phyloP scores from a whole-genome alignment of 2,113 vertebrate genomes.

The Platichthys stellatus region DNA sequence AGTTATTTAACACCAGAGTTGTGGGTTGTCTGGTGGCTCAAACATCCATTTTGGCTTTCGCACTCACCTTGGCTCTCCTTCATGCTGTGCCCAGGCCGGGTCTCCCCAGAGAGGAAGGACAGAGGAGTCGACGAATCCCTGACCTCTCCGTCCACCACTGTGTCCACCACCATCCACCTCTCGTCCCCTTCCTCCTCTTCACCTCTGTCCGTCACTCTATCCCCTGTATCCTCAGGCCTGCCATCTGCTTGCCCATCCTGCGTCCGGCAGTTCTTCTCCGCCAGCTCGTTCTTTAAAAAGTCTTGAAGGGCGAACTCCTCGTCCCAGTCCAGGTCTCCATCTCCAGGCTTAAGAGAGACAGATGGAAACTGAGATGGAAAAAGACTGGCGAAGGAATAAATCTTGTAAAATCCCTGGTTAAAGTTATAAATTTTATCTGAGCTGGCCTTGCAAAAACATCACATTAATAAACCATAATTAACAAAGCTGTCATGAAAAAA shows the following conservation, averaged over 20 bases:
- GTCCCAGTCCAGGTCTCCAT: conserved; percentile 75
- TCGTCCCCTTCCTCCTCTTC: conserved; percentile 59
- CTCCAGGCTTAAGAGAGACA: conserved; percentile 55
- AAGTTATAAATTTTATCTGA: background rate
- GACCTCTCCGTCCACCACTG: conserved; percentile 48
- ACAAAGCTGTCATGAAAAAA: too few relatives aligned
- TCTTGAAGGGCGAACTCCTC: conserved; percentile 76
- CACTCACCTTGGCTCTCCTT: conserved; percentile 49
- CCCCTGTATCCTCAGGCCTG: background rate
- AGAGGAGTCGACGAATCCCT: conserved; percentile 64
- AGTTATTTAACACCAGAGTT: too few relatives aligned
- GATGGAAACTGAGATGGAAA: background rate
- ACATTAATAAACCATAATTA: too few relatives aligned
- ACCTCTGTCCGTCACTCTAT: conserved; percentile 28
- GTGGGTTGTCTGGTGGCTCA: background rate
- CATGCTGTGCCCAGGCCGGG: background rate
- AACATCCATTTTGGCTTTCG: background rate
- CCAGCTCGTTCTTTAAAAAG: conserved; percentile 60
- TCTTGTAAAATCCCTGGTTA: background rate
- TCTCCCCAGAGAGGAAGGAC: conserved; percentile 16
- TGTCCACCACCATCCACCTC: conserved; percentile 62
- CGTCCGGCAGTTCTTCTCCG: conserved; percentile 44
- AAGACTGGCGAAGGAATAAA: background rate
- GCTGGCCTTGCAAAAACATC: too few relatives aligned
- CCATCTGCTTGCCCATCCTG: background rate